Evolutionary conservation across 2,888 invertebrate genomes (phyloP).

Genomic region (Cactoblastis cactorum): DNA sequence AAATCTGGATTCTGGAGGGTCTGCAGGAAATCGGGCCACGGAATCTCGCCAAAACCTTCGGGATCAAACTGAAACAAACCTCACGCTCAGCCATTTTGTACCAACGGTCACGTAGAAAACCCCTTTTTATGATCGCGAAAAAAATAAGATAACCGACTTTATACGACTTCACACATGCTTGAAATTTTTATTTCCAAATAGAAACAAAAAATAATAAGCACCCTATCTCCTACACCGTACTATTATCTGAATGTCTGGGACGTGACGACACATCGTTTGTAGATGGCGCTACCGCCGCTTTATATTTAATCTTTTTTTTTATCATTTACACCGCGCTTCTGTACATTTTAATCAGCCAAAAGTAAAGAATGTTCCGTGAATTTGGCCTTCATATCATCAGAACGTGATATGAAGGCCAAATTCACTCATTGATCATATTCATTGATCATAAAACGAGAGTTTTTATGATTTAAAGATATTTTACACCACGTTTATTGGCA

Average conservation of each 20-base stretch:
- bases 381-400: slow-evolving; percentile 52
- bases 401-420: too few species aligned
- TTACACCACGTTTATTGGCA: slow-evolving; percentile 5
- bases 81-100: slow-evolving; percentile 15
- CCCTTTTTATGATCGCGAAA: slow-evolving; percentile 50
- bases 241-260: slow-evolving; percentile 64
- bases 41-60: slow-evolving; percentile 95
- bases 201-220: slow-evolving; percentile 63
- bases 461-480: slow-evolving; percentile 46
- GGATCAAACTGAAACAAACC: slow-evolving; percentile 87
- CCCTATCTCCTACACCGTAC: slow-evolving; percentile 54
- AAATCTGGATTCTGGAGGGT: slow-evolving; percentile 89
- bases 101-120: slow-evolving; percentile 46
- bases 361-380: slow-evolving; percentile 61
- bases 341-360: slow-evolving; percentile 73
- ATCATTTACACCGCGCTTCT: slow-evolving; percentile 63
- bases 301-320: slow-evolving; percentile 65
- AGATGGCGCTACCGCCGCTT: slow-evolving; percentile 53
- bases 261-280: slow-evolving; percentile 64
- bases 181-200: slow-evolving; percentile 63
- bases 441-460: slow-evolving; percentile 52
- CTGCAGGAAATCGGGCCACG: slow-evolving; percentile 89
- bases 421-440: too few species aligned
- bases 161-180: slow-evolving; percentile 52
- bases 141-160: slow-evolving; percentile 42